Evolutionary conservation across 1,140 invertebrate species (phyloP).

Genomic region (Ephestia elutella): DNA sequence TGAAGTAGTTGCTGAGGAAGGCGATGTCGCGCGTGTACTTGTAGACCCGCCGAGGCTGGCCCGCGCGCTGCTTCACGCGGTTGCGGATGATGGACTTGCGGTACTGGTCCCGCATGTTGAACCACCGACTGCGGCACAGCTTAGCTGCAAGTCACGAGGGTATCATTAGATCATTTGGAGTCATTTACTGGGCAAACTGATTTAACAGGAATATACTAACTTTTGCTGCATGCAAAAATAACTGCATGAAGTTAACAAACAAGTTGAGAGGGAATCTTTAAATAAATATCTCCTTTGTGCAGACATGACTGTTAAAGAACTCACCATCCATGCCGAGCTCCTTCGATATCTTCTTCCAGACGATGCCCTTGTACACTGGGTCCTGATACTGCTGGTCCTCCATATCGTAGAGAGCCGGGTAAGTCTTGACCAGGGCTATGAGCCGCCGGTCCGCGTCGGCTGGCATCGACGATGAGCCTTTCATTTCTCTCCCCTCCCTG

Average conservation of each 20-base stretch:
- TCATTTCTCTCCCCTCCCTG: too few relatives aligned
- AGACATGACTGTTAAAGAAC: too few relatives aligned
- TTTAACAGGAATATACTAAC: too few relatives aligned
- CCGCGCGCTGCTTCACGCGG: not conserved
- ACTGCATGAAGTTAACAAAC: too few relatives aligned
- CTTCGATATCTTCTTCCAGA: not conserved
- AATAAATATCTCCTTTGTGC: too few relatives aligned
- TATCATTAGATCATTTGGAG: too few relatives aligned
- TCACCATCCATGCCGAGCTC: not conserved
- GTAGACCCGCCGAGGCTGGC: constrained; percentile 2
- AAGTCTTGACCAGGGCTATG: not conserved
- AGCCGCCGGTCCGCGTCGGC: not conserved
- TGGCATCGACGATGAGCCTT: not conserved
- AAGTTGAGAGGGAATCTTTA: too few relatives aligned
- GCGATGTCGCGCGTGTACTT: not conserved
- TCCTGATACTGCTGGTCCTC: not conserved
- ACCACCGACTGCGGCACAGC: constrained; percentile 10
- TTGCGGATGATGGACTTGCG: constrained; percentile 8
- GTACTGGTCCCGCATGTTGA: constrained; percentile 16
- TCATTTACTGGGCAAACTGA: too few relatives aligned
- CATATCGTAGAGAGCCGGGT: not conserved
- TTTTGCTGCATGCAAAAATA: too few relatives aligned
- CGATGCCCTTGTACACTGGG: not conserved
- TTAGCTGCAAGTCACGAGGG: not conserved
- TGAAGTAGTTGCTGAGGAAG: constrained; percentile 10